Percentiles rank a stretch among this genome's conserved stretches.
phyloP scores from a whole-genome alignment of 2,888 invertebrate genomes.

The Ctena decussata region DNA sequence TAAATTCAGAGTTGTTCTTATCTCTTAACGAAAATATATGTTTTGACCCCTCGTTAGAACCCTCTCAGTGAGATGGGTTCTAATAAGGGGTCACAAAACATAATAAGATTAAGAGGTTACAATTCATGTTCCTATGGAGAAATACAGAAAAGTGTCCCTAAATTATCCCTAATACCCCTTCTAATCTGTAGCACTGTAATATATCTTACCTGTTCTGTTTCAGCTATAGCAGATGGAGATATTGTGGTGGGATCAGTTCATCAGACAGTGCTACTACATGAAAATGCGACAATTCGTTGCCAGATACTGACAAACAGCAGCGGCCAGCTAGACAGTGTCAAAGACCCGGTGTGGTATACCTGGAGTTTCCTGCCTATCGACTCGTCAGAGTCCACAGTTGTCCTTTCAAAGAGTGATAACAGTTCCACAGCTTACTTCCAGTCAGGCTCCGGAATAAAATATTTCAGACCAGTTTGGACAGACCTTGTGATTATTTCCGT shows the following conservation, averaged over 20 bases:
- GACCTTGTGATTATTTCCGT: slow-evolving; percentile 45
- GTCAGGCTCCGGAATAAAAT: slow-evolving; percentile 11
- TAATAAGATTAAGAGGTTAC: too few relatives aligned
- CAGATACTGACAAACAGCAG: background rate
- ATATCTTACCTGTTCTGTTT: background rate
- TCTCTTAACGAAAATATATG: too few relatives aligned
- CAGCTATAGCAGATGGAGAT: background rate
- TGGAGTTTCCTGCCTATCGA: background rate
- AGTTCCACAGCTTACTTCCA: background rate
- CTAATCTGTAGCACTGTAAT: background rate
- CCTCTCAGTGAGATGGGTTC: too few relatives aligned
- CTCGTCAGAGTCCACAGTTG: background rate
- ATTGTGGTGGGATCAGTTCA: background rate
- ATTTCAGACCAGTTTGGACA: slow-evolving; percentile 39
- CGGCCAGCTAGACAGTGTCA: background rate
- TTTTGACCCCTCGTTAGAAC: too few relatives aligned
- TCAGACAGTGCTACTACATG: background rate
- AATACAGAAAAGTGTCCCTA: too few relatives aligned
- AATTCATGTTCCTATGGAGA: too few relatives aligned
- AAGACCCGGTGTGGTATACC: background rate
- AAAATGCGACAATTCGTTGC: background rate
- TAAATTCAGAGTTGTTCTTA: too few relatives aligned
- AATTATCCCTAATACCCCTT: too few relatives aligned
- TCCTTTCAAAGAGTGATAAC: background rate
- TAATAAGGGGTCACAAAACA: too few relatives aligned